Evolutionary conservation across 2,888 invertebrate genomes (phyloP).

Genomic region (Ichneumoninae sp.): DNA sequence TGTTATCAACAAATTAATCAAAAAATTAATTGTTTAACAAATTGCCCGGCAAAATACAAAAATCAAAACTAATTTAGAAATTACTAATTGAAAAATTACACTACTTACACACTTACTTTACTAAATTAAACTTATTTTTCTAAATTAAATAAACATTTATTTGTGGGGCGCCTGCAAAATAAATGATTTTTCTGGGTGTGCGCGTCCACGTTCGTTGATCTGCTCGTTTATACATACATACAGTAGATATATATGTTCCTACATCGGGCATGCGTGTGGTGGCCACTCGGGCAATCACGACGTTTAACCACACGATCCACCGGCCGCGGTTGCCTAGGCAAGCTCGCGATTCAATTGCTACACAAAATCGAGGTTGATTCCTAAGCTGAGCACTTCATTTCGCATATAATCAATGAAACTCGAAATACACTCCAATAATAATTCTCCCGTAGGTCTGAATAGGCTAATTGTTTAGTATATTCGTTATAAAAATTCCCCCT

Average conservation of each 20-base stretch:
- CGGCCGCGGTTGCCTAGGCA: constrained; percentile 30
- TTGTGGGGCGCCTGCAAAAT: too few relatives aligned
- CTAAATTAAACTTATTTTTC: too few relatives aligned
- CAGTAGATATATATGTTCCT: too few relatives aligned
- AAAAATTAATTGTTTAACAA: too few relatives aligned
- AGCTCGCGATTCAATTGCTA: constrained; percentile 25
- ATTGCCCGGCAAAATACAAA: too few relatives aligned
- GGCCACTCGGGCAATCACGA: constrained; percentile 67
- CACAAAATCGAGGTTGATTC: background rate
- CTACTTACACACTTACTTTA: too few relatives aligned
- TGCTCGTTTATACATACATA: background rate
- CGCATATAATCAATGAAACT: constrained; percentile 18
- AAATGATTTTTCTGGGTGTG: background rate
- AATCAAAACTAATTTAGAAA: too few relatives aligned
- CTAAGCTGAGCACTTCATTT: constrained; percentile 29
- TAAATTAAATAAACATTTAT: too few relatives aligned
- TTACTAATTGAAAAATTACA: too few relatives aligned
- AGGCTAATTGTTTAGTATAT: background rate
- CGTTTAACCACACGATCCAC: constrained; percentile 72
- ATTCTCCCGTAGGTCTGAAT: constrained; percentile 3
- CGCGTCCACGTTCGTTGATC: background rate
- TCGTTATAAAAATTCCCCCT: too few relatives aligned
- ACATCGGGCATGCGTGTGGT: constrained; percentile 39
- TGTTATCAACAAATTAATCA: too few relatives aligned
- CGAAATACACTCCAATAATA: constrained; percentile 4